Evolutionary conservation across 2,888 invertebrate species (phyloP).

Genomic region (Acronicta alni): DNA sequence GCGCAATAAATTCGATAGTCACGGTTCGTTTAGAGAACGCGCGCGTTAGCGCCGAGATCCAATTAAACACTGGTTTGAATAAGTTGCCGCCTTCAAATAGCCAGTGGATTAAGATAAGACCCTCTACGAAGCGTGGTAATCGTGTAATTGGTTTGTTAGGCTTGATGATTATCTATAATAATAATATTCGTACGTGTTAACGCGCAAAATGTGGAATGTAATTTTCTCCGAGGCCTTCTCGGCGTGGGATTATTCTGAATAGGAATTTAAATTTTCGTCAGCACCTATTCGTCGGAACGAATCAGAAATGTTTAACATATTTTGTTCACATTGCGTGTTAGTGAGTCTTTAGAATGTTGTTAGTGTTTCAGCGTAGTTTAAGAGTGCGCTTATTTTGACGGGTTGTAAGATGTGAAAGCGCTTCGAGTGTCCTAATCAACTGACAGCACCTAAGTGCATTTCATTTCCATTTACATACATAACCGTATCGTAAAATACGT

Average conservation of each 20-base stretch:
- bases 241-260: constrained; percentile 46
- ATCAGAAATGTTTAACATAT: constrained; percentile 48
- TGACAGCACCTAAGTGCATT: no score
- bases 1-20: constrained; percentile 38
- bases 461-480: no score
- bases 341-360: constrained; percentile 26
- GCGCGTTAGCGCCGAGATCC: constrained; percentile 32
- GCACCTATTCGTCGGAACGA: constrained; percentile 42
- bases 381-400: background rate
- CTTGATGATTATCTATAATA: constrained; percentile 47
- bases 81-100: constrained; percentile 44
- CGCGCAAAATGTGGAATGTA: constrained; percentile 47
- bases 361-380: constrained; percentile 13
- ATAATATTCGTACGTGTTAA: constrained; percentile 54
- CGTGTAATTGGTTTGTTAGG: constrained; percentile 52
- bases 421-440: no score
- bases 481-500: no score
- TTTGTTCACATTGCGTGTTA: constrained; percentile 33
- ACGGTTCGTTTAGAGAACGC: constrained; percentile 32
- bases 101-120: constrained; percentile 55
- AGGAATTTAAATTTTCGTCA: constrained; percentile 49
- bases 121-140: constrained; percentile 47
- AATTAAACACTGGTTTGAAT: constrained; percentile 50
- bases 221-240: constrained; percentile 37
- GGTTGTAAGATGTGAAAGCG: no score